These are phyloP conservation scores for Narcine bancroftii DNA, from an alignment of 2,113 vertebrate genomes.

Conservation along the genomic window DNA sequence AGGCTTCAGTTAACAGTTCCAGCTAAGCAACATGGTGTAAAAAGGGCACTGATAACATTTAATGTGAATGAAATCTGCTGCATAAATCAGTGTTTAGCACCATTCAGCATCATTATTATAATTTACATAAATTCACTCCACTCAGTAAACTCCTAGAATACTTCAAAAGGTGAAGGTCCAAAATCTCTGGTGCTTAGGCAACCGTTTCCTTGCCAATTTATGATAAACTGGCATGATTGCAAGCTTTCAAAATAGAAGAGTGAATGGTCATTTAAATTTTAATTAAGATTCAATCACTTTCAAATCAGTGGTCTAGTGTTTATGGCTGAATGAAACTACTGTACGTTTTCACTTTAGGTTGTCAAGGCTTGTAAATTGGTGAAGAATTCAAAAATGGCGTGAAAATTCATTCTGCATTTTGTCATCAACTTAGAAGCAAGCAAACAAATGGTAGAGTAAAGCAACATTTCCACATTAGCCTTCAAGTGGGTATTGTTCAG, in stretches of 20 bases:
- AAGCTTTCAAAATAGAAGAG: conserved; percentile 1
- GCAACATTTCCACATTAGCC: not conserved
- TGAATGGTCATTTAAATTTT: not conserved
- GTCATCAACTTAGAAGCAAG: not conserved
- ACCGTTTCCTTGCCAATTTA: not conserved
- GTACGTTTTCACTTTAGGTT: not conserved
- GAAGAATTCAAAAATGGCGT: not conserved
- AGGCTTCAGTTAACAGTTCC: not conserved
- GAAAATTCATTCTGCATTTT: not conserved
- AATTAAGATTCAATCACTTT: not conserved
- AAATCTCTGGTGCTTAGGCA: not conserved
- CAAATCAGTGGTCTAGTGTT: not conserved
- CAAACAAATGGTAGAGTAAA: not conserved
- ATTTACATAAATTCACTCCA: conserved; percentile 1
- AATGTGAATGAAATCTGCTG: not conserved
- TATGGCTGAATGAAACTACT: not conserved
- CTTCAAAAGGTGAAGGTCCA: not conserved
- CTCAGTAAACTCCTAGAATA: not conserved
- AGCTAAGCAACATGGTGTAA: not conserved
- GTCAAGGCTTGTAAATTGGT: not conserved
- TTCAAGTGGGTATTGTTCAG: not conserved
- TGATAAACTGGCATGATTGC: not conserved
- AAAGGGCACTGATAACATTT: not conserved
- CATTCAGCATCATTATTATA: conserved; percentile 5
- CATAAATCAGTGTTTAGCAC: not conserved